Base-by-base conservation (phyloP, 2,888 invertebrate species). In the Cryptus armator region DNA sequence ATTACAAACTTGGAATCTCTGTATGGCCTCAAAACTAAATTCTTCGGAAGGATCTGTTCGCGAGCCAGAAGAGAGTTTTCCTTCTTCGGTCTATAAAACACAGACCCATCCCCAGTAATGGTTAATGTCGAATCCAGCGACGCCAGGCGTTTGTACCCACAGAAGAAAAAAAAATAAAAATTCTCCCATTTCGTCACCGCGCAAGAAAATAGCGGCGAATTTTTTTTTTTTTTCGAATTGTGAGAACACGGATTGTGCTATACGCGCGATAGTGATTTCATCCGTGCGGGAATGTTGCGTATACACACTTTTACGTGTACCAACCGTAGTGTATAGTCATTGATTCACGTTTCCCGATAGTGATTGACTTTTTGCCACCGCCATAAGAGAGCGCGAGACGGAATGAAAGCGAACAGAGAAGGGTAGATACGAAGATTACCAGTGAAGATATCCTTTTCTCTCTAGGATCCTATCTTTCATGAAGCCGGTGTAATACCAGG, bases 311-410 rank as follows among this genome's bases (percentile, higher is more conserved):
- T 44, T 12, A 67, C 19, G 19, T 44, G 6, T 44, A 46, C 19
- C 16, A 24, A 46, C 10, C 12, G 43, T 24, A 70, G 67, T 37
- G 37, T 5, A 37, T 7, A 9, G 37, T 37, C 83, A 80, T 76
- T 80, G 53, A 80, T 76, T 85, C 83, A 83, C 79, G 85, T 82
- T 79, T 71, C 19, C 44, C 79, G 71, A 82, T 76, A 66, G 72
- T 71, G 71, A 79, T 82, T 85, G 85, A 44, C 74, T 79, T 56
- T 64, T 48, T n/a, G 66, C 53, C 66, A 53, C 64, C 14, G 44
- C 56, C 32, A n/a, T n/a, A n/a, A 14, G 46, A n/a, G 12, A 37
- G 46, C 43, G 48, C 32, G 56, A 59, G 19, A 78, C 32, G 59
- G 53, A 62, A 66, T 43, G 51, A 71, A 64, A 46, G 48, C 43